A percentile compares a stretch with the other conserved stretches of the same genome.
Conservation (phyloP, 2,888 invertebrate genomes). For the Himalopsyche kuldschensis region DNA sequence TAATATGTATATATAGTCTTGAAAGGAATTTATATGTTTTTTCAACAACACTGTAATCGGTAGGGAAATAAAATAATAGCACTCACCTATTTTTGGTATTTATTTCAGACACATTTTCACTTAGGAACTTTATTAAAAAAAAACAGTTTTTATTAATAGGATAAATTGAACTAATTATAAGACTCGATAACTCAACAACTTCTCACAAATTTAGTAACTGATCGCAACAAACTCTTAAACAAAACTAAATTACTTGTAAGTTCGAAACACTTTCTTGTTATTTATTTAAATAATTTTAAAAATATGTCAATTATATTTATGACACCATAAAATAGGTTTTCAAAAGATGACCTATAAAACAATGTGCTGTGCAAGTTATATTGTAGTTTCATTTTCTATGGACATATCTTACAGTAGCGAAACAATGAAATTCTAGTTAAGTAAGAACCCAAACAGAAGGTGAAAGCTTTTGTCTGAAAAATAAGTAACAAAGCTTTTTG, state of each 20-base stretch:
- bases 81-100: too few species aligned
- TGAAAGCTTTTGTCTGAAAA: constrained; percentile 15
- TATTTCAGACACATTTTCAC: too few species aligned
- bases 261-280: neutral
- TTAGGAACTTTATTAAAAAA: too few species aligned
- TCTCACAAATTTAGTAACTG: too few species aligned
- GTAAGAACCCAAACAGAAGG: constrained; percentile 31
- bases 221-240: too few species aligned
- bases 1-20: too few species aligned
- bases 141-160: too few species aligned
- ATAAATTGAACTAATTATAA: too few species aligned
- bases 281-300: neutral
- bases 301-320: neutral
- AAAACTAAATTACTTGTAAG: neutral
- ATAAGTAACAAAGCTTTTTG: neutral
- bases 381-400: neutral
- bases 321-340: neutral
- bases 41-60: too few species aligned
- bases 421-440: neutral
- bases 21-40: too few species aligned
- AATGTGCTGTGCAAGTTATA: neutral
- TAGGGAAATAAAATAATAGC: too few species aligned
- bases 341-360: neutral
- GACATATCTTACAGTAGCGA: neutral
- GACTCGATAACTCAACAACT: too few species aligned